A percentile compares a stretch with the other conserved stretches of the same genome.
These are phyloP conservation scores for Schrankia costaestrigalis DNA, from an alignment of 2,888 invertebrate species.

Conservation along the genomic window DNA sequence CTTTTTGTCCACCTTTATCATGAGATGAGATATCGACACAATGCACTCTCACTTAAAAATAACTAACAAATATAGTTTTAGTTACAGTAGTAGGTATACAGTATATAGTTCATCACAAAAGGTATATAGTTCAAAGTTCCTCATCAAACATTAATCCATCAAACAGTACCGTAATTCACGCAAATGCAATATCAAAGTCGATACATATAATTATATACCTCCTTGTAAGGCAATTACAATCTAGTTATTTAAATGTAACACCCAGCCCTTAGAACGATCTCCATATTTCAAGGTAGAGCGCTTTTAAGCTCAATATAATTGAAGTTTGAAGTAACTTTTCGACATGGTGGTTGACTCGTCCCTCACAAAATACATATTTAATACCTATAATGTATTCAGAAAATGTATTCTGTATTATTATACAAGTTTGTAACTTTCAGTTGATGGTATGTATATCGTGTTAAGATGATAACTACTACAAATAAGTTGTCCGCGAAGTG, in stretches of 20 bases:
- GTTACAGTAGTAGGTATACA: too few species aligned
- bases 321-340: slow-evolving; percentile 60
- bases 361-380: slow-evolving; percentile 24
- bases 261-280: slow-evolving; percentile 36
- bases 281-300: slow-evolving; percentile 71
- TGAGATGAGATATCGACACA: too few species aligned
- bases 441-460: slow-evolving; percentile 59
- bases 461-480: slow-evolving; percentile 63
- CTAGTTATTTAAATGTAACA: slow-evolving; percentile 45
- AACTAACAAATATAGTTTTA: too few species aligned
- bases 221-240: slow-evolving; percentile 39
- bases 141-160: too few species aligned
- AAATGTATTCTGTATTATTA: slow-evolving; percentile 40
- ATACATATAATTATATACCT: slow-evolving; percentile 30
- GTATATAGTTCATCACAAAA: too few species aligned
- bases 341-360: slow-evolving; percentile 49
- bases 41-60: too few species aligned
- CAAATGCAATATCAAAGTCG: slow-evolving; percentile 20
- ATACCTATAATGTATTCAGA: slow-evolving; percentile 25
- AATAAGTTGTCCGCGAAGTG: slow-evolving; percentile 59
- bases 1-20: too few species aligned
- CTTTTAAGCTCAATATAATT: slow-evolving; percentile 51
- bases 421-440: slow-evolving; percentile 31
- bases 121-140: too few species aligned
- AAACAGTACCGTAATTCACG: too few species aligned